A percentile compares a stretch with the other conserved stretches of the same genome.
Conservation (phyloP, 1,140 invertebrate genomes). For the Bactericera cockerelli region DNA sequence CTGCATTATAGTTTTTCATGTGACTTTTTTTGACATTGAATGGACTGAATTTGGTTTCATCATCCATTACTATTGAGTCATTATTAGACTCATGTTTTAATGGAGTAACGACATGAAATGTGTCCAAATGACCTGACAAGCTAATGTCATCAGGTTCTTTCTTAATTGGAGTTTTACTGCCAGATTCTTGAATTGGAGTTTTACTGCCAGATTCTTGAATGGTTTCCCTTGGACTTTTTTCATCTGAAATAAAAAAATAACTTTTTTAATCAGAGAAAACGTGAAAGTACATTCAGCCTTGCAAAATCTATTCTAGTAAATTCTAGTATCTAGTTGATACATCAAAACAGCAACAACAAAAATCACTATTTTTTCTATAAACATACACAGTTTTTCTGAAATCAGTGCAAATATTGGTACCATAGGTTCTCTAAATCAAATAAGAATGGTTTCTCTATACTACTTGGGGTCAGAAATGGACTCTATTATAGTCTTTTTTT, state of each 20-base stretch:
- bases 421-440: no score
- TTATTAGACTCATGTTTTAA: background rate
- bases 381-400: no score
- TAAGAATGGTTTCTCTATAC: no score
- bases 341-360: no score
- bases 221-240: background rate
- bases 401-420: no score
- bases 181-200: background rate
- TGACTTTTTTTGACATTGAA: background rate
- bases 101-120: background rate
- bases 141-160: background rate
- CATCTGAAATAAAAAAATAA: background rate
- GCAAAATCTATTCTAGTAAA: no score
- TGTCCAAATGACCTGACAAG: background rate
- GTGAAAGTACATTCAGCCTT: no score
- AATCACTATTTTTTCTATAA: no score
- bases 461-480: no score
- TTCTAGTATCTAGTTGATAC: no score
- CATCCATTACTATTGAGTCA: conserved; percentile 3
- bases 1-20: background rate
- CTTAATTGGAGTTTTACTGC: background rate
- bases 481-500: no score
- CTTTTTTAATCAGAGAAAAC: background rate
- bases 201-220: no score
- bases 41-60: background rate